Conservation (phyloP, 1,140 invertebrate species). For the Euglossa dilemma region DNA sequence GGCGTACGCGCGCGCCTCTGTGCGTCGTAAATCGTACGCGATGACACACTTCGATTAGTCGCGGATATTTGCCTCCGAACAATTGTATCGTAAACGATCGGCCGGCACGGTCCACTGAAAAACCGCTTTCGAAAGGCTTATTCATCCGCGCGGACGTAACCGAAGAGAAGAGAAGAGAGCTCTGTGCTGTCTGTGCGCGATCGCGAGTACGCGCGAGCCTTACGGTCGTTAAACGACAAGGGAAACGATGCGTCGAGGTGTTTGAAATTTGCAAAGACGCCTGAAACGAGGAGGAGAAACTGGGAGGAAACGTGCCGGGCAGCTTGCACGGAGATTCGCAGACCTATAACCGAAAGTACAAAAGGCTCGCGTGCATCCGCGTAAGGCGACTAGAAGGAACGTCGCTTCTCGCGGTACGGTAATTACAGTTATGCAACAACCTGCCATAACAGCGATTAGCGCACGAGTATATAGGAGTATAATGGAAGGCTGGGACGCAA, state of each 20-base stretch:
- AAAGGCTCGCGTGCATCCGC: constrained; percentile 63
- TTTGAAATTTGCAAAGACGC: neutral
- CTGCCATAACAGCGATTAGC: constrained; percentile 75
- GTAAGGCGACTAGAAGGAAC: constrained; percentile 45
- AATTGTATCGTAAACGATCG: constrained; percentile 67
- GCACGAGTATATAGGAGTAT: constrained; percentile 68
- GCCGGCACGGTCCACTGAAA: constrained; percentile 53
- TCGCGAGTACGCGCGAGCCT: no score
- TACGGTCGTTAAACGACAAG: neutral
- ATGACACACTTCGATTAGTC: constrained; percentile 71
- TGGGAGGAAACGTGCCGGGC: neutral
- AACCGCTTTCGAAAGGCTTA: constrained; percentile 54
- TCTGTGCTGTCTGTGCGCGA: no score
- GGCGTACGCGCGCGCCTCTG: constrained; percentile 7
- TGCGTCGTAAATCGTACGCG: constrained; percentile 40
- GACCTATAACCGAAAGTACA: constrained; percentile 32
- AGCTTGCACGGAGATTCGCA: constrained; percentile 36
- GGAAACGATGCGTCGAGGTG: neutral
- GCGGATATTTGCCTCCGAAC: constrained; percentile 69
- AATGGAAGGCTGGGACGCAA: constrained; percentile 58
- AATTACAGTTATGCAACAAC: constrained; percentile 76
- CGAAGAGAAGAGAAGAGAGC: no score
- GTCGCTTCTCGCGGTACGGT: constrained; percentile 55
- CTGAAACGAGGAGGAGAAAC: no score
- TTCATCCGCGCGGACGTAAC: constrained; percentile 14